phyloP scores from a whole-genome alignment of 2,113 vertebrate species.

The Apus apus region DNA sequence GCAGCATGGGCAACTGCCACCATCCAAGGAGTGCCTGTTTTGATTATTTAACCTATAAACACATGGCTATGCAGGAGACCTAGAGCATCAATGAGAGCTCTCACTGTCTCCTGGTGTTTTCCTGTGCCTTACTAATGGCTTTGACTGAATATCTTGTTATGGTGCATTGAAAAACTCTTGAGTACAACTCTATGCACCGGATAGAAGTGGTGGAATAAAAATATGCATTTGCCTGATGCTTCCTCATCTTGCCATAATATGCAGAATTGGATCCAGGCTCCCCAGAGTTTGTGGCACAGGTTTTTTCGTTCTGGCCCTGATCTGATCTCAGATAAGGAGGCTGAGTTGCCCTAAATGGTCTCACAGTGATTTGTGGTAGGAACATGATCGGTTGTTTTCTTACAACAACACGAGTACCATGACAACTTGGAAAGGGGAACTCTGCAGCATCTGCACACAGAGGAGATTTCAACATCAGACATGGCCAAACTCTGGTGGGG shows the following conservation, averaged over 20 bases:
- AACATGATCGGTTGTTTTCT: neutral
- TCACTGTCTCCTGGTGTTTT: neutral
- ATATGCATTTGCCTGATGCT: neutral
- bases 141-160: neutral
- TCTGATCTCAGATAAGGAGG: neutral
- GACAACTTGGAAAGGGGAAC: slow-evolving; percentile 56
- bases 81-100: neutral
- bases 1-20: neutral
- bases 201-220: neutral
- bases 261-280: neutral
- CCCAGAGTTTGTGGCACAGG: neutral
- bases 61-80: neutral
- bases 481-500: neutral
- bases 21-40: neutral
- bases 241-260: neutral
- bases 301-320: neutral
- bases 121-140: neutral
- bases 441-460: neutral
- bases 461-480: slow-evolving; percentile 53
- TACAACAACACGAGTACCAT: slow-evolving; percentile 9
- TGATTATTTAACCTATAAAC: neutral
- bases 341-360: neutral
- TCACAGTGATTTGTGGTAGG: neutral
- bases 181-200: neutral
- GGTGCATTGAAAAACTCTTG: neutral